Conservation (phyloP, 2,797 vertebrate species). For the Cephalopachus bancanus region DNA sequence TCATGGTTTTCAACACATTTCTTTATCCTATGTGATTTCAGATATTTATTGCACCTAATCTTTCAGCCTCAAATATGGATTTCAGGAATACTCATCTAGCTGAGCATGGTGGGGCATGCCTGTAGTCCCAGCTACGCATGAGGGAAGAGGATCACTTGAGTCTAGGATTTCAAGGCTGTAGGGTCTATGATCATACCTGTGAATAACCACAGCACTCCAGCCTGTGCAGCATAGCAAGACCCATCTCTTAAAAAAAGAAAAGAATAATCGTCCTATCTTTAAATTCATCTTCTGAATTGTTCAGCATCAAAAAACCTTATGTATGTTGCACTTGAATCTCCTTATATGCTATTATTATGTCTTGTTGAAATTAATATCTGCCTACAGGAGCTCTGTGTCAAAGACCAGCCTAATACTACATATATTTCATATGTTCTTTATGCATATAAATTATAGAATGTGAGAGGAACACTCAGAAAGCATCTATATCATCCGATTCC, state of each 20-base stretch:
- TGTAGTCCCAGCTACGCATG: background rate
- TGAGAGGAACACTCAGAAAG: background rate
- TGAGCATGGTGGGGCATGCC: background rate
- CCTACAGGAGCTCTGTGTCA: background rate
- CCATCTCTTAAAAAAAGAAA: background rate
- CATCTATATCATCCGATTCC: background rate
- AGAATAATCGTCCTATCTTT: background rate
- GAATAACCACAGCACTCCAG: background rate
- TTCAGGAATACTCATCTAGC: background rate
- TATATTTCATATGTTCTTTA: background rate
- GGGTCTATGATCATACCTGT: background rate
- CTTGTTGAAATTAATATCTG: conserved; percentile 17
- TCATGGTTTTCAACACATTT: background rate
- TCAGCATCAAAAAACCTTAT: background rate
- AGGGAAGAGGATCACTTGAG: background rate
- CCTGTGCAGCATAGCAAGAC: background rate
- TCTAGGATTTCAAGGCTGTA: background rate
- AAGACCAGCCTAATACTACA: background rate
- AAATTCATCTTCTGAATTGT: background rate
- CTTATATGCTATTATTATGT: background rate
- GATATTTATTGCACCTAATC: background rate
- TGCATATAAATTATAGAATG: background rate
- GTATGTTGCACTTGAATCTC: background rate
- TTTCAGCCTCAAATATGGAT: conserved; percentile 1
- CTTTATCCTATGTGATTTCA: background rate